Conservation (phyloP, 2,888 invertebrate species). For the Rotaria macrura region DNA sequence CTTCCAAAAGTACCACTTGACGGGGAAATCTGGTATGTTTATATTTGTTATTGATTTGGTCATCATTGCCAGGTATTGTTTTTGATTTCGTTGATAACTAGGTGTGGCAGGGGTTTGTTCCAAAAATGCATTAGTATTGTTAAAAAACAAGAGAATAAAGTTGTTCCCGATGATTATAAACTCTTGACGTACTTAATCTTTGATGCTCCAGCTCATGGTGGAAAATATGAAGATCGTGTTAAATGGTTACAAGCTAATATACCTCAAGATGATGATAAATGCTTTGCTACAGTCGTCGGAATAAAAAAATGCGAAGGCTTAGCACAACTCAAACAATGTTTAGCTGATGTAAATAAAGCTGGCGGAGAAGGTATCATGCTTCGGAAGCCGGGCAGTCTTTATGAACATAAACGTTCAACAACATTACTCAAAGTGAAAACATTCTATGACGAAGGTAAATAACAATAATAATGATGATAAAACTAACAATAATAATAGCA, state of each 20-base stretch:
- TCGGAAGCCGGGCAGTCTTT: slow-evolving; percentile 42
- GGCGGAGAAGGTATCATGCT: slow-evolving; percentile 47
- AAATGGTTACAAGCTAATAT: slow-evolving; percentile 41
- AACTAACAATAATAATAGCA: no score
- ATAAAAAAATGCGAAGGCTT: slow-evolving; percentile 41
- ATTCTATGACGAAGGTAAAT: slow-evolving; percentile 43
- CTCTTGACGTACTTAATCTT: slow-evolving; percentile 39
- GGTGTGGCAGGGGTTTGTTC: slow-evolving; percentile 43
- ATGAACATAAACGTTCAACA: slow-evolving; percentile 41
- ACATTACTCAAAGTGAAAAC: slow-evolving; percentile 46
- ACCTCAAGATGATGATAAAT: slow-evolving; percentile 35
- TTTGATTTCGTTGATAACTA: neutral
- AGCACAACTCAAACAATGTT: slow-evolving; percentile 40
- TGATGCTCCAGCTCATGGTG: slow-evolving; percentile 43
- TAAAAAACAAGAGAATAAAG: slow-evolving; percentile 40
- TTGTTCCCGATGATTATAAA: slow-evolving; percentile 22
- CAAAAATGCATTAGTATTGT: slow-evolving; percentile 45
- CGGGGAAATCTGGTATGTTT: neutral
- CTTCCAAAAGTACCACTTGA: neutral
- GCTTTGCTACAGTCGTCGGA: slow-evolving; percentile 40
- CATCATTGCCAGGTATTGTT: neutral
- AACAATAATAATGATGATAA: neutral
- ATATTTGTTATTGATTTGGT: neutral
- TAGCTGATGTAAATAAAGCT: slow-evolving; percentile 40
- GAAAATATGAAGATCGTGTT: slow-evolving; percentile 40